These are phyloP conservation scores for Kryptopterus vitreolus DNA, from an alignment of 2,797 vertebrate genomes.

Conservation along the genomic window DNA sequence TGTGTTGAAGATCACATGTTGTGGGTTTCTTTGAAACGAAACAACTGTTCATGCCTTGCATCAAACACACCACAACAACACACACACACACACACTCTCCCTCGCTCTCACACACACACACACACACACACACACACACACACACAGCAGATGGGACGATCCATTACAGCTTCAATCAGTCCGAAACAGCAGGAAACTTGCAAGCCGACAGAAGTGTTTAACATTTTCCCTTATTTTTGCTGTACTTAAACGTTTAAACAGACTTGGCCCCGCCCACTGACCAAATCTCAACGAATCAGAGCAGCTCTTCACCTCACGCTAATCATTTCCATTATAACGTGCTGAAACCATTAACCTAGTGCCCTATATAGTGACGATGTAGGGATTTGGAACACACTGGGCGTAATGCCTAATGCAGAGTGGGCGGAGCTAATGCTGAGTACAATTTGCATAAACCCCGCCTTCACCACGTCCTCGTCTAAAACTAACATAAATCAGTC, in stretches of 20 bases:
- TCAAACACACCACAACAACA: constrained; percentile 16
- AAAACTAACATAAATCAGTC: no score
- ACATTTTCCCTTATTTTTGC: background rate
- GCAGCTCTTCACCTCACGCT: background rate
- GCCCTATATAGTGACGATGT: background rate
- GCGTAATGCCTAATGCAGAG: background rate
- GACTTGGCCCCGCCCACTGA: background rate
- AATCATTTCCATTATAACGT: background rate
- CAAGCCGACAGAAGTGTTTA: background rate
- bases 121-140: constrained; percentile 26
- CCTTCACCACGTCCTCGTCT: no score
- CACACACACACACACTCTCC: constrained; percentile 42
- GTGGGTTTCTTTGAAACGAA: background rate
- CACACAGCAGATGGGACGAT: background rate
- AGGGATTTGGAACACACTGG: background rate
- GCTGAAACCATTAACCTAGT: background rate
- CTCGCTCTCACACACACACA: constrained; percentile 43
- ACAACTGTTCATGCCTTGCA: constrained; percentile 25
- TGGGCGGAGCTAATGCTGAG: background rate
- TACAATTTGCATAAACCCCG: background rate
- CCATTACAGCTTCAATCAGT: background rate
- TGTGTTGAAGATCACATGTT: constrained; percentile 1
- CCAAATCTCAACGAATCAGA: background rate
- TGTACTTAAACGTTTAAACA: background rate
- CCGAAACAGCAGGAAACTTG: background rate